A percentile compares a stretch with the other conserved stretches of the same genome.
These are phyloP conservation scores for Hyles euphorbiae DNA, from an alignment of 1,140 invertebrate species.

Conservation along the genomic window DNA sequence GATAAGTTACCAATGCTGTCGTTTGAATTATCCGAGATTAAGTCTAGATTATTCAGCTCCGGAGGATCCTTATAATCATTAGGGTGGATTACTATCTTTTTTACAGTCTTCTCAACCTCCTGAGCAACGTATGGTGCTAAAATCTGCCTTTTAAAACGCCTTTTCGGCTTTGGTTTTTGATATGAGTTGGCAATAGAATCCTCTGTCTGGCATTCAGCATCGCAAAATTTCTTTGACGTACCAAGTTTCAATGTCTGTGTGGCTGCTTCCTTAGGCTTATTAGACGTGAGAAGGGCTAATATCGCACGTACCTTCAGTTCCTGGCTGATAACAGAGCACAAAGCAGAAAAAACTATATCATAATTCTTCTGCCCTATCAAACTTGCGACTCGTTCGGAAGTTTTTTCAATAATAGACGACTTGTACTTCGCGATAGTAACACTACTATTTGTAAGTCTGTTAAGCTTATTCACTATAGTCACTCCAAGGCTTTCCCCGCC, in stretches of 20 bases:
- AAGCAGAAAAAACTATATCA: slow-evolving; percentile 37
- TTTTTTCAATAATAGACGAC: slow-evolving; percentile 24
- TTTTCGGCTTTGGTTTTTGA: not conserved
- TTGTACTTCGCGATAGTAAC: slow-evolving; percentile 35
- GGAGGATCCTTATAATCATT: slow-evolving; percentile 10
- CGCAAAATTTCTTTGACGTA: not conserved
- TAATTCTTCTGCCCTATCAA: slow-evolving; percentile 54
- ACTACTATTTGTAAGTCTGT: slow-evolving; percentile 31
- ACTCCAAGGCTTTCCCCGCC: slow-evolving; percentile 41
- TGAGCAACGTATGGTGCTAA: slow-evolving; percentile 24
- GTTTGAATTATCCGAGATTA: slow-evolving; percentile 34
- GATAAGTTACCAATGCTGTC: slow-evolving; percentile 35
- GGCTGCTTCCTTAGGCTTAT: slow-evolving; percentile 2
- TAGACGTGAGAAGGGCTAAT: slow-evolving; percentile 34
- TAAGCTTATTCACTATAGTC: slow-evolving; percentile 31
- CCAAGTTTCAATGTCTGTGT: slow-evolving; percentile 11
- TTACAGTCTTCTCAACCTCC: slow-evolving; percentile 11
- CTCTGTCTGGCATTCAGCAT: slow-evolving; percentile 23
- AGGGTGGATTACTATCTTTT: slow-evolving; percentile 22
- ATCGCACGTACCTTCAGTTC: slow-evolving; percentile 47
- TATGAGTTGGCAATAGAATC: slow-evolving; percentile 13
- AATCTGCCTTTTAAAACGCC: not conserved
- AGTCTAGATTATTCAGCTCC: not conserved
- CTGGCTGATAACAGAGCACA: slow-evolving; percentile 45
- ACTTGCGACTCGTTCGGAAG: slow-evolving; percentile 39